Conservation (phyloP, 2,113 vertebrate genomes). For the rat (Rattus norvegicus) region DNA sequence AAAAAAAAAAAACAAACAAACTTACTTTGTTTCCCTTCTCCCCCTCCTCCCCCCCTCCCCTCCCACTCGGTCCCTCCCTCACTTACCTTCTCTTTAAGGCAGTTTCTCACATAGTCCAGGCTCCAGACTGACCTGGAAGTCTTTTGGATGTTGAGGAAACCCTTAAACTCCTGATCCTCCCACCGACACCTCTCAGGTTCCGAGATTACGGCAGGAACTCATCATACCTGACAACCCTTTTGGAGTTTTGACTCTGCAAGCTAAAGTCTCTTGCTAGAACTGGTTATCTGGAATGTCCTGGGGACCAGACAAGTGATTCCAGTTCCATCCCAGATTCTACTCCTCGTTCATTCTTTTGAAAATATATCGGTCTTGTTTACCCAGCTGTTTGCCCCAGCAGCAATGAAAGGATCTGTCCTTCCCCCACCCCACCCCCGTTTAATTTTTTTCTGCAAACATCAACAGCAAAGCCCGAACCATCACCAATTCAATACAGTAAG, state of each 20-base stretch:
- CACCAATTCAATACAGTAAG: background rate
- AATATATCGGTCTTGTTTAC: background rate
- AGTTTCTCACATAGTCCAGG: background rate
- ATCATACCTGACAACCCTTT: background rate
- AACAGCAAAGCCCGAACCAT: slow-evolving; percentile 11
- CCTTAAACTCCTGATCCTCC: background rate
- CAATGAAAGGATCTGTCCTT: background rate
- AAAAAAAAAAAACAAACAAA: no score
- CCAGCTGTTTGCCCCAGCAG: background rate
- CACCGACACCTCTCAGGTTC: background rate
- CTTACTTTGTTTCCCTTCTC: no score
- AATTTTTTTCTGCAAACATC: slow-evolving; percentile 7
- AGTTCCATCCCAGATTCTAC: background rate
- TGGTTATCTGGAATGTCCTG: background rate
- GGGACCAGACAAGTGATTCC: background rate
- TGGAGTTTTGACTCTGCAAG: background rate
- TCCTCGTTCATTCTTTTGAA: background rate
- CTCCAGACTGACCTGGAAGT: background rate
- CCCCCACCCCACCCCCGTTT: no score
- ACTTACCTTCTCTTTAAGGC: background rate
- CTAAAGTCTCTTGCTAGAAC: background rate
- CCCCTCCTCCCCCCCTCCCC: no score
- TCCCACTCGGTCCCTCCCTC: no score
- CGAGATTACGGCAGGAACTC: background rate
- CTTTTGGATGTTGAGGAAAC: background rate